Evolutionary conservation across 2,888 invertebrate genomes (phyloP), one percentile per base, ranked within the genome.

Genomic region (Acanthococcus lagerstroemiae): DNA sequence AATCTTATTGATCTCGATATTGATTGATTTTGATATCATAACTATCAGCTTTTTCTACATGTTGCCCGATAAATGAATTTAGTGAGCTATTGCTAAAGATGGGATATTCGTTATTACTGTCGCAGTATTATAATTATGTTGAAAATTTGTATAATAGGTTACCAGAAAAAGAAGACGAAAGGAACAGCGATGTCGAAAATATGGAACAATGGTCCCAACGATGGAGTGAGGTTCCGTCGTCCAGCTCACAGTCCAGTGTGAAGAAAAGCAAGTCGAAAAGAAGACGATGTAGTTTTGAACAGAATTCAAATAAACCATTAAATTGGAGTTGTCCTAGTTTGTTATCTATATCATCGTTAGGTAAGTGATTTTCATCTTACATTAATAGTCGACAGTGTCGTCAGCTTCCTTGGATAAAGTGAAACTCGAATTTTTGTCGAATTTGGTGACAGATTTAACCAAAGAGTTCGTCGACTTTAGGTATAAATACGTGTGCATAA

Each of bases 151-250:
- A 9, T 37, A 9, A 37, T 3, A 52, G 52, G 22, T 63, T 63
- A 54, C 63, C 54, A 54, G 44, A 63, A 44, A 63, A 30, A 63
- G 63, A 63, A 2, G 63, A 63, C n/a, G 63, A 63, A 54, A 22
- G 63, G 44, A 63, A 52, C n/a, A 63, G 63, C 19, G 63, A 63
- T 17, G 63, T 63, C 7, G 63, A 63, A 63, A 63, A 63, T 63
- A 63, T 63, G 52, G 63, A 63, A 24, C 54, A 30, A 17, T 63
- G 37, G 37, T 63, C 63, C 3, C 52, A 63, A 24, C 48, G 54
- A 17, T 63, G 52, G 63, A 21, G 12, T 9, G 63, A 54, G 19
- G 25, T 21, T 1, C 63, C 54, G 4, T 37, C 63, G 22, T 50
- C 37, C 22, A 37, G 27, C 24, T 46, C 45, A 3, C 63, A 63